Evolutionary conservation across 1,140 invertebrate species (phyloP), one percentile per base, ranked within the genome.

Genomic region (Philaenus spumarius): DNA sequence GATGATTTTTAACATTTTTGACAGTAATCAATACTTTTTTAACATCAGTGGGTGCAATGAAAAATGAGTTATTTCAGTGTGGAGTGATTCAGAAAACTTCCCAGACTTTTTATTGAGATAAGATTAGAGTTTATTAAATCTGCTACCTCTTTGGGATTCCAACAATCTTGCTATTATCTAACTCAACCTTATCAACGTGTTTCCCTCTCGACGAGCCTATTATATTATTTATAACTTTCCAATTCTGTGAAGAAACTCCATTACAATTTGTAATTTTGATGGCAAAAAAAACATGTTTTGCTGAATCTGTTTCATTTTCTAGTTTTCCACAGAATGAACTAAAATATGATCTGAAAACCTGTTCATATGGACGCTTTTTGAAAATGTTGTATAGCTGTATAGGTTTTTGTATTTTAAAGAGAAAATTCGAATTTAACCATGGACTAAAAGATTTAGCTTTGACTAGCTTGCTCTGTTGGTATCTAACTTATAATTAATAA

Each of bases 1-100:
- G 53, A 42, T 1, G 37, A 55, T 15, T 55, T 55, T 22, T 55
- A 40, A 42, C 42, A 40, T 55, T 55, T 55, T 42, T 40, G 39
- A 11, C 15, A 17, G 14, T 39, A 20, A 4, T 20, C 7, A 55
- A 22, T 14, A 55, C 42, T 43, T 55, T 39, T 40, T 20, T 30
- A 20, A 42, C 35, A 20, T 34, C 42, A 37, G 53, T 55, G 17
- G 53, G 53, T 40, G 15, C 53, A 2, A 55, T 20, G 39, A 55
- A 55, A 23, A 55, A 55, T 34, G 26, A 19, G 22, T 17, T 12
- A 43, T 15, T 20, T 7, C 26, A 14, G 3, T 40, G 6, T 17
- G 11, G 26, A 20, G 9, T 19, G 22, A 23, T 4, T 7, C n/a
- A 37, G 15, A 39, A 23, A 42, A 14, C 1, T n/a, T 55, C 22